Conservation (phyloP, 2,797 vertebrate species). For the Sardinella longiceps region DNA sequence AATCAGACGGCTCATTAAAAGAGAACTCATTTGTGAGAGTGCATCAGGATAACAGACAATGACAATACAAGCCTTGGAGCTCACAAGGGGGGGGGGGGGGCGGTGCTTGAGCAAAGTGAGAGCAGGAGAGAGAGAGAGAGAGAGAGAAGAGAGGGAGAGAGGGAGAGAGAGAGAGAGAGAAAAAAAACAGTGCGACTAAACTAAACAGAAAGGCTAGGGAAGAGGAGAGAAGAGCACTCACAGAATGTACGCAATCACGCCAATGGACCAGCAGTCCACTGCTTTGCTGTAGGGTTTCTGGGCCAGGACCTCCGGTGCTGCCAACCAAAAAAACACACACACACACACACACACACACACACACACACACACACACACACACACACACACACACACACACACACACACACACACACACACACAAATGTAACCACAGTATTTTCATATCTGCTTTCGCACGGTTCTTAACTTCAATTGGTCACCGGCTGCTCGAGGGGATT, state of each 20-base stretch:
- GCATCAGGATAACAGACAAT: background rate
- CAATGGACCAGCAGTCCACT: conserved; percentile 98
- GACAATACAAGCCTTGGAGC: background rate
- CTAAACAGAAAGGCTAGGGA: background rate
- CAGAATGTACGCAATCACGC: conserved; percentile 96
- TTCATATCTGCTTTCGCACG: background rate
- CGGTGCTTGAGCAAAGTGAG: background rate
- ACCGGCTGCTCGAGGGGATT: background rate
- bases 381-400: conserved; percentile 31
- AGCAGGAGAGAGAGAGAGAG: background rate
- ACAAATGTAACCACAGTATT: background rate
- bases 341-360: background rate
- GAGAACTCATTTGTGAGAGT: background rate
- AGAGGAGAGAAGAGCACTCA: conserved; percentile 67
- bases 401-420: conserved; percentile 12
- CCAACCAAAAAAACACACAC: conserved; percentile 30
- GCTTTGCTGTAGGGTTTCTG: conserved; percentile 99
- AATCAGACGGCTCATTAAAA: background rate
- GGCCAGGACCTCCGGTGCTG: conserved; percentile 95
- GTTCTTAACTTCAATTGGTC: conserved; percentile 7
- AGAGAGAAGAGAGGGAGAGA: conserved; percentile 18
- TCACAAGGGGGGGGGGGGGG: background rate
- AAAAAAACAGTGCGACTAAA: too few species aligned
- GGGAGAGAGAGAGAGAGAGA: background rate
- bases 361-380: background rate